Evolutionary conservation across 2,888 invertebrate species (phyloP), one percentile per base, ranked within the genome.

Genomic region (Chymomyza procnemis): DNA sequence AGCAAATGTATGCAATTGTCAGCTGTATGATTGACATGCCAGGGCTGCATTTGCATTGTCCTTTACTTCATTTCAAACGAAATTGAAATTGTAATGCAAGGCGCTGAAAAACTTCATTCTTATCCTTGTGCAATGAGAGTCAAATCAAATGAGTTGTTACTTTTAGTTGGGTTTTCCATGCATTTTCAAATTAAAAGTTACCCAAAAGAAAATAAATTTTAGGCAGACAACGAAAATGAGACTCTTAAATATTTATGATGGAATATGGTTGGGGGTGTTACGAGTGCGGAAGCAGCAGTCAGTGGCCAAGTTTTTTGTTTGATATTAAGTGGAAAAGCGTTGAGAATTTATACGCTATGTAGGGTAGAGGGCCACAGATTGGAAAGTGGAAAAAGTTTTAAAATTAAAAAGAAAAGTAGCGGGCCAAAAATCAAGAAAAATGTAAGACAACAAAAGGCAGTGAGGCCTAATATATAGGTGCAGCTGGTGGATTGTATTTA

Each of bases 241-340:
- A 65, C 71, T 77, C 78, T 86, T 88, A 88, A 88, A 88, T 89
- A 89, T 88, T 88, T 87, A 89, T 88, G 86, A 82, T 81, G 74
- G 72, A 73, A 74, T 67, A 69, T 79, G 79, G 71, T 26, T 21
- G 56, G 21, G 47, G 22, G 14, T 9, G 18, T n/a, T n/a, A 18
- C 22, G n/a, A 41, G 34, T 30, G 30, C 14, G 26, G 22, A 30
- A 58, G 50, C 57, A 69, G 77, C 71, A 74, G 69, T 52, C 56
- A 56, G 61, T 50, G 71, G 50, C 66, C 54, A 66, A 79, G 87
- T 86, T 79, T 84, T 69, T 65, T 79, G 79, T 73, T 86, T 84
- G 86, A 81, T 84, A 81, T 80, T 67, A 85, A 85, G 72, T 81
- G 83, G 84, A 84, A 26, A 78, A 71, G 80, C 72, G 59, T 71